Conservation (phyloP, 37 sponge, comb jelly and placozoan species). For the Eunapius fragilis region DNA sequence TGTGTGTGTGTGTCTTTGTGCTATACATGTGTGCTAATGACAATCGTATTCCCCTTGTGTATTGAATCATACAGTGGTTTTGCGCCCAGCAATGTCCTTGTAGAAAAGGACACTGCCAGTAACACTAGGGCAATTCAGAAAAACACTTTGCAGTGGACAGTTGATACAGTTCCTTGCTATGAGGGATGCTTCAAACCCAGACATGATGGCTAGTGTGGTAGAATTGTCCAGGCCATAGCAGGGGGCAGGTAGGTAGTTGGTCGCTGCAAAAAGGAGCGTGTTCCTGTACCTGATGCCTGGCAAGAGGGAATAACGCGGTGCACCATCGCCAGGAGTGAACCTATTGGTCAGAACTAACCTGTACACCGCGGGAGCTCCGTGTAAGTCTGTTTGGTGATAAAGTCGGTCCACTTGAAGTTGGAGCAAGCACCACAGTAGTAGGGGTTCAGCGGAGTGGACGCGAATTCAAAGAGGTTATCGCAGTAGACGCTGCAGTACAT, state of each 20-base stretch:
- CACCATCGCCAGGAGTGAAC: neutral
- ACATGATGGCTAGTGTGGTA: slow-evolving; percentile 11
- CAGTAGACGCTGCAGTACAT: slow-evolving; percentile 60
- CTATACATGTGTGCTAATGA: neutral
- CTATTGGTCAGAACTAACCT: neutral
- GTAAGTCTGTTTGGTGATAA: neutral
- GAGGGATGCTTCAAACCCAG: slow-evolving; percentile 1
- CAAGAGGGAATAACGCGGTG: neutral
- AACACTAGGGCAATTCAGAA: slow-evolving; percentile 36
- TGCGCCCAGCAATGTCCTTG: slow-evolving; percentile 1
- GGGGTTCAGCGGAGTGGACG: slow-evolving; percentile 38
- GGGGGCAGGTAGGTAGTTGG: slow-evolving; percentile 37
- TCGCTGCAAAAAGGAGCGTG: neutral
- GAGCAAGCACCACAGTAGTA: slow-evolving; percentile 41
- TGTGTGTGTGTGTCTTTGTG: neutral
- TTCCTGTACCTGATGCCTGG: slow-evolving; percentile 24
- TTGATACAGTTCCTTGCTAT: neutral
- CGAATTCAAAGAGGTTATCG: slow-evolving; percentile 60
- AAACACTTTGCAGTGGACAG: neutral
- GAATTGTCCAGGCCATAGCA: slow-evolving; percentile 49
- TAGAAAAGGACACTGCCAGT: slow-evolving; percentile 20
- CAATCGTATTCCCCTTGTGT: no score
- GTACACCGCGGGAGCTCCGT: slow-evolving; percentile 31
- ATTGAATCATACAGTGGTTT: neutral
- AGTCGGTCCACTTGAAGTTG: slow-evolving; percentile 36